phyloP scores from a whole-genome alignment of 2,888 invertebrate species.

The Odontothrips loti region DNA sequence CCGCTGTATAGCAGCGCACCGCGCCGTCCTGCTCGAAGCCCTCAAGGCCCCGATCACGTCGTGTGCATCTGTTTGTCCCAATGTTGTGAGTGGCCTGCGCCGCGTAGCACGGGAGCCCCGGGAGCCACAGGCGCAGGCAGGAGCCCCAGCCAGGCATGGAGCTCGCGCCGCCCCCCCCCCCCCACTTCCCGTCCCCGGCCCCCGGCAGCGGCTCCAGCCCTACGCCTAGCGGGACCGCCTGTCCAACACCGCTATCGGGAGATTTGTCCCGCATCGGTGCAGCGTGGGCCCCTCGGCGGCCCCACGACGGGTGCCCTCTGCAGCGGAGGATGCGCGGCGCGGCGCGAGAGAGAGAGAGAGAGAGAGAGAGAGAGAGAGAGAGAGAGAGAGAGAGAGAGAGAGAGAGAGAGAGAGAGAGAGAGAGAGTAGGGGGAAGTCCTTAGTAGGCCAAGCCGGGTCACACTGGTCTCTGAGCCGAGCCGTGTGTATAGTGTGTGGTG shows the following conservation, averaged over 20 bases:
- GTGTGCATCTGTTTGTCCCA: too few species aligned
- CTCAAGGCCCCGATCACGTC: too few species aligned
- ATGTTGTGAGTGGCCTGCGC: too few species aligned
- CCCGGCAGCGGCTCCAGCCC: background rate
- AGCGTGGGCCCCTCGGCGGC: background rate
- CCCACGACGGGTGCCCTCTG: background rate
- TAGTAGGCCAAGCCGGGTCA: background rate
- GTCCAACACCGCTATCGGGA: slow-evolving; percentile 1
- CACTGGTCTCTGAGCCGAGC: background rate
- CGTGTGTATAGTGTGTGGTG: too few species aligned
- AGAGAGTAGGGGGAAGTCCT: background rate
- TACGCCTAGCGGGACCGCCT: background rate
- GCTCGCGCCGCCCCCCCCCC: too few species aligned
- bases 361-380: too few species aligned
- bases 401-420: background rate
- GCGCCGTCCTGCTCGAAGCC: too few species aligned
- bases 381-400: background rate
- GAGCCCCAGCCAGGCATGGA: too few species aligned
- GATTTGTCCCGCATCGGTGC: background rate
- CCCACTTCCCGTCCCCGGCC: too few species aligned
- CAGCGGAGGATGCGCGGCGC: background rate
- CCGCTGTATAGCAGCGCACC: too few species aligned
- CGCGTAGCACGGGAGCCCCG: too few species aligned
- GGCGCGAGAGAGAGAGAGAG: background rate
- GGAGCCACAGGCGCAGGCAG: too few species aligned